Base-by-base conservation (phyloP, 2,888 invertebrate species). In the Pristionchus japonicus region DNA sequence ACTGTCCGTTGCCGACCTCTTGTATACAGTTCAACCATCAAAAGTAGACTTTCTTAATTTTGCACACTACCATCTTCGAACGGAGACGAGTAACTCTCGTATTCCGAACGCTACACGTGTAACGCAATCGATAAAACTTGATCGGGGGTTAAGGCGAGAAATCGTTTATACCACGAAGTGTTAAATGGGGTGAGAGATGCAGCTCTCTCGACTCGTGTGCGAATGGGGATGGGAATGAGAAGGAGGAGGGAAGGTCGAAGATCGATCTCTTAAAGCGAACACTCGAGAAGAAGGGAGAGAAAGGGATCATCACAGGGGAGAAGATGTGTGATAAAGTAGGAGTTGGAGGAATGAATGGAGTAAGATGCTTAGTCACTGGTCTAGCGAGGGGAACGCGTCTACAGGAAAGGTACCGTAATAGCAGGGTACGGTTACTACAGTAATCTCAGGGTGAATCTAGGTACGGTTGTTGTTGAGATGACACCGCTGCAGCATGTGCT, bases 51-150 rank as follows among this genome's bases (percentile, higher is more conserved):
- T n/a, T n/a, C n/a, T n/a, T n/a, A n/a, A n/a, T n/a, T n/a, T n/a
- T n/a, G n/a, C n/a, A n/a, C n/a, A n/a, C n/a, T n/a, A n/a, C n/a
- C n/a, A n/a, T n/a, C n/a, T n/a, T n/a, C n/a, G n/a, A n/a, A n/a
- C n/a, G n/a, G n/a, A n/a, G n/a, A n/a, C n/a, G n/a, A n/a, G n/a
- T n/a, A n/a, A n/a, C n/a, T n/a, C n/a, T n/a, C n/a, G n/a, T 23
- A 64, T 64, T 20, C 17, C 57, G 57, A 80, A n/a, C n/a, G n/a
- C n/a, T n/a, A n/a, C n/a, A n/a, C n/a, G n/a, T n/a, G n/a, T n/a
- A n/a, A n/a, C n/a, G n/a, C n/a, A n/a, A 83, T 83, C 82, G 31
- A 52, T 83, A 83, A 49, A 83, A 83, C 52, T 49, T 31, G 52
- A 83, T 80, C 20, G 40, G 23, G 31, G 74, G n/a, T n/a, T n/a